Evolutionary conservation across 2,797 vertebrate genomes (phyloP).

Genomic region (Sternotherus odoratus): DNA sequence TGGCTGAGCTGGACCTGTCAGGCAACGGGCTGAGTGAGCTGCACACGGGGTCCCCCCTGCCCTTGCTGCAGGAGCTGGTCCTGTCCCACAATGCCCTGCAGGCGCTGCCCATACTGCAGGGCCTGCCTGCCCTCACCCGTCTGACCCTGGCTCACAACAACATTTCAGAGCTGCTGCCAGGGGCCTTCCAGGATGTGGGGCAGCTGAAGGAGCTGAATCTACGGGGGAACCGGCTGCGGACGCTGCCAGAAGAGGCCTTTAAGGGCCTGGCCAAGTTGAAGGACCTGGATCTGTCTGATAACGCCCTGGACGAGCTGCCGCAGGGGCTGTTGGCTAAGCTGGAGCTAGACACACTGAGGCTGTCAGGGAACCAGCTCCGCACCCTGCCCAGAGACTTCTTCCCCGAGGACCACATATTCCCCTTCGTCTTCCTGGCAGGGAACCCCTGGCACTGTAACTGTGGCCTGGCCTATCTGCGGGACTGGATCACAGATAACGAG

Average conservation of each 20-base stretch:
- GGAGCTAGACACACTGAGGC: slow-evolving; percentile 83
- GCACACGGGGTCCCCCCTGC: slow-evolving; percentile 79
- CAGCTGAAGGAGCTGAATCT: slow-evolving; percentile 88
- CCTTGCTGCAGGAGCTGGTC: slow-evolving; percentile 85
- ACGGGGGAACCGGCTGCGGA: slow-evolving; percentile 88
- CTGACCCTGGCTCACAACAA: slow-evolving; percentile 55
- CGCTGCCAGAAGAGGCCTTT: slow-evolving; percentile 86
- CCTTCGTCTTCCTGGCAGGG: slow-evolving; percentile 56
- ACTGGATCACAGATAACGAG: neutral
- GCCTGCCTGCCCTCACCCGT: neutral
- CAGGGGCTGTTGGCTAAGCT: slow-evolving; percentile 85
- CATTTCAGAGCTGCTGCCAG: neutral
- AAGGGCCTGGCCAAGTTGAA: slow-evolving; percentile 80
- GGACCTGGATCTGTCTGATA: slow-evolving; percentile 92
- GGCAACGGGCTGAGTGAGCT: slow-evolving; percentile 86
- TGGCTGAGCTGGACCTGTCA: slow-evolving; percentile 92
- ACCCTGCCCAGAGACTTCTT: slow-evolving; percentile 34
- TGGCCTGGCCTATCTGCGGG: slow-evolving; percentile 34
- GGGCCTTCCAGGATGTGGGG: slow-evolving; percentile 84
- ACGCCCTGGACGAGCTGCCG: slow-evolving; percentile 88
- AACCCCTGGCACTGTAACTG: slow-evolving; percentile 65
- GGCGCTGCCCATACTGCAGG: neutral
- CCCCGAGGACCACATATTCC: neutral
- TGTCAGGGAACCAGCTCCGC: slow-evolving; percentile 80
- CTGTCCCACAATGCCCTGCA: slow-evolving; percentile 85